Evolutionary conservation across 2,797 vertebrate species (phyloP), one percentile per base, ranked within the genome.

Genomic region (Garrulus glandarius): DNA sequence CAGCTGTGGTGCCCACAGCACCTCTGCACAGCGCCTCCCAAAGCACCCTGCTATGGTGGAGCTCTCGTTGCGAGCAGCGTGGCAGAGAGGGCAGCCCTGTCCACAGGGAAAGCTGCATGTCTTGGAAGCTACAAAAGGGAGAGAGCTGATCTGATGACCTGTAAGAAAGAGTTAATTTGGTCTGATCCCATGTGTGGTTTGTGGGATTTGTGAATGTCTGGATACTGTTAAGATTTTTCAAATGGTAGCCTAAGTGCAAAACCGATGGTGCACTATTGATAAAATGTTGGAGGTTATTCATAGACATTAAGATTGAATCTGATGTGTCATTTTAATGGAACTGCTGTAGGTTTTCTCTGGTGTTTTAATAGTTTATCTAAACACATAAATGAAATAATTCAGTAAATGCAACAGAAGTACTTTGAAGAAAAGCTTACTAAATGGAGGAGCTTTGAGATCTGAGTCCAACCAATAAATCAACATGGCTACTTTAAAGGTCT

Each of bases 281-380:
- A 52, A 72, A 61, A 52, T n/a, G 5, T 10, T 76, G 32, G 17
- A 50, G 16, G n/a, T 68, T 93, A 23, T 75, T 84, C 50, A 47
- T 36, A 55, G 71, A 29, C 49, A 13, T 47, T 53, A 60, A 61
- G 46, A 55, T 36, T 59, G 30, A 84, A 80, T 89, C 13, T 82
- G 43, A 16, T 61, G 10, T 47, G 30, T 60, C 14, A 18, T 84
- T 92, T 88, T 82, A 82, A 74, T 70, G 41, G 64, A 91, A 64
- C 20, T 6, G 50, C n/a, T 86, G 21, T 43, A 32, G 34, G 20
- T 87, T 93, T 70, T 56, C 32, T 68, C 30, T 53, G 20, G 29
- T 57, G 27, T 75, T 87, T 70, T 84, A 71, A 29, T 70, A 60
- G 34, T 71, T 91, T 71, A 47, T 64, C 32, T 44, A 87, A 92